Evolutionary conservation across 2,888 invertebrate genomes (phyloP).

Genomic region (Lobophora halterata): DNA sequence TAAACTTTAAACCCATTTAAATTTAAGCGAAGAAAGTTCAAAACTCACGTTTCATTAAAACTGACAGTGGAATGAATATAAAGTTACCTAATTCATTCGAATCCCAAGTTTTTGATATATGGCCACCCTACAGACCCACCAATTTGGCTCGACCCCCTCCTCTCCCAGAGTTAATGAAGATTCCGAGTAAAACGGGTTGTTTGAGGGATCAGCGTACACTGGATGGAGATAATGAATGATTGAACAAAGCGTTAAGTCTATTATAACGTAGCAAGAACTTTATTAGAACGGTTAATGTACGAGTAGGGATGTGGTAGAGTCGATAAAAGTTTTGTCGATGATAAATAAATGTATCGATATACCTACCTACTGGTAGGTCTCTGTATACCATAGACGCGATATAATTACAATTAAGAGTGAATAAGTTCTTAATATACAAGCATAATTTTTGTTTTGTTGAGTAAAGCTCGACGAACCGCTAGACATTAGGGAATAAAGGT

Average conservation of each 20-base stretch:
- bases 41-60: constrained; percentile 65
- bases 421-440: too few species aligned
- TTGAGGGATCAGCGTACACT: constrained; percentile 53
- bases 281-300: constrained; percentile 72
- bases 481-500: too few species aligned
- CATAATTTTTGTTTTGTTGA: too few species aligned
- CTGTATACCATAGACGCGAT: too few species aligned
- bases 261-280: constrained; percentile 75
- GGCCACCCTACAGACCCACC: constrained; percentile 49
- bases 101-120: constrained; percentile 69
- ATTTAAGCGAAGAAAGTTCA: constrained; percentile 42
- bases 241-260: constrained; percentile 77
- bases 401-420: too few species aligned
- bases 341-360: too few species aligned
- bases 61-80: constrained; percentile 59
- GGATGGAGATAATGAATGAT: constrained; percentile 72
- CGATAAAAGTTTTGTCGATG: constrained; percentile 32
- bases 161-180: constrained; percentile 38
- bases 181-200: constrained; percentile 47
- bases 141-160: constrained; percentile 40
- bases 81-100: constrained; percentile 60
- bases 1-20: neutral
- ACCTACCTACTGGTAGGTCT: too few species aligned
- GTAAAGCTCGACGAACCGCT: too few species aligned
- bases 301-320: constrained; percentile 37